Conservation (phyloP, 2,113 vertebrate species). For the Marmota monax region DNA sequence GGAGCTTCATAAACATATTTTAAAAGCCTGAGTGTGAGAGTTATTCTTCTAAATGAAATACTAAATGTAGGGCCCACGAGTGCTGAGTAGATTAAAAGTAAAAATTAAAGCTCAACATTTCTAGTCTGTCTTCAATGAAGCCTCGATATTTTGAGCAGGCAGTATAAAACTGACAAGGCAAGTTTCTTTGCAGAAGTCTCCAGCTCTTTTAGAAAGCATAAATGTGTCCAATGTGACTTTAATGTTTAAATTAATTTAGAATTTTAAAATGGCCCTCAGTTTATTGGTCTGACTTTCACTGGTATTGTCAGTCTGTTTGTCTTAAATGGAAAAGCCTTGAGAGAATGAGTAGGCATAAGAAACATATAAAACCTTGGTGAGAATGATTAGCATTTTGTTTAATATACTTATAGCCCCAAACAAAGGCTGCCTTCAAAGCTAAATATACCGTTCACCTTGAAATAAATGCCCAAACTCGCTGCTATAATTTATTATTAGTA, state of each 20-base stretch:
- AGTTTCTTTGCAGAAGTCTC: not conserved
- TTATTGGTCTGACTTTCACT: not conserved
- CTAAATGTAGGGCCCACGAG: not conserved
- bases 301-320: not conserved
- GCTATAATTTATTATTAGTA: not conserved
- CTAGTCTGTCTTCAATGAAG: not conserved
- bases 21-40: not conserved
- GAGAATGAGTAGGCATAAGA: not conserved
- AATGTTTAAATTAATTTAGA: not conserved
- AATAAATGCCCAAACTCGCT: not conserved
- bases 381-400: not conserved
- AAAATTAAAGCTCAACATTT: not conserved
- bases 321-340: not conserved
- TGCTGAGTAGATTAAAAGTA: not conserved
- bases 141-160: not conserved
- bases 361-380: not conserved
- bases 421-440: not conserved
- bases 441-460: not conserved
- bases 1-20: not conserved
- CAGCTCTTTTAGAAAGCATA: not conserved
- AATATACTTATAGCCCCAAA: not conserved
- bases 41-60: not conserved
- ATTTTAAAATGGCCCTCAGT: not conserved
- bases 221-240: not conserved
- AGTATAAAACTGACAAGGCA: not conserved